Evolutionary conservation across 2,888 invertebrate genomes (phyloP).

Genomic region (Notocelia uddmanniana): DNA sequence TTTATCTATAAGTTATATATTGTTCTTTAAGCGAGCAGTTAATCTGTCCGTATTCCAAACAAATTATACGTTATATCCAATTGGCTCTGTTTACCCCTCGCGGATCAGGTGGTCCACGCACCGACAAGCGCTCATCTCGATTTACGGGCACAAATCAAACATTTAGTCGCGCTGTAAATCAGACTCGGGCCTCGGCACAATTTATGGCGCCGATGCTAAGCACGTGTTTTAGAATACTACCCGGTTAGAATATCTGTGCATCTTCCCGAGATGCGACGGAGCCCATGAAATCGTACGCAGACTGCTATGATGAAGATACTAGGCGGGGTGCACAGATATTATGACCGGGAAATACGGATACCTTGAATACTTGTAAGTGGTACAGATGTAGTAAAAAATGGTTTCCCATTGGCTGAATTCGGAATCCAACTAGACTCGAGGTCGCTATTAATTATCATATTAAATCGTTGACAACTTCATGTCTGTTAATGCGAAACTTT

Average conservation of each 20-base stretch:
- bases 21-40: neutral
- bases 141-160: conserved; percentile 84
- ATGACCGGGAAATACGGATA: neutral
- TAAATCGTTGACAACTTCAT: no score
- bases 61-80: conserved; percentile 3
- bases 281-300: no score
- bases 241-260: no score
- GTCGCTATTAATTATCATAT: no score
- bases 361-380: no score
- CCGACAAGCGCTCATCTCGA: conserved; percentile 82
- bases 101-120: conserved; percentile 62
- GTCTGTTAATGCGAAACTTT: no score
- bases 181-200: conserved; percentile 75
- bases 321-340: no score
- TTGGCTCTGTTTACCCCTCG: conserved; percentile 16
- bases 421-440: no score
- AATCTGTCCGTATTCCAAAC: neutral
- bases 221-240: conserved; percentile 56
- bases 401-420: no score
- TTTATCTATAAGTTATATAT: neutral
- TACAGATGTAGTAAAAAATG: no score
- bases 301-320: no score
- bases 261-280: no score
- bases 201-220: conserved; percentile 72
- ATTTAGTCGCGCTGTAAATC: conserved; percentile 83